Conservation (phyloP, 2,797 vertebrate genomes). For the Protosalanx chinensis region DNA sequence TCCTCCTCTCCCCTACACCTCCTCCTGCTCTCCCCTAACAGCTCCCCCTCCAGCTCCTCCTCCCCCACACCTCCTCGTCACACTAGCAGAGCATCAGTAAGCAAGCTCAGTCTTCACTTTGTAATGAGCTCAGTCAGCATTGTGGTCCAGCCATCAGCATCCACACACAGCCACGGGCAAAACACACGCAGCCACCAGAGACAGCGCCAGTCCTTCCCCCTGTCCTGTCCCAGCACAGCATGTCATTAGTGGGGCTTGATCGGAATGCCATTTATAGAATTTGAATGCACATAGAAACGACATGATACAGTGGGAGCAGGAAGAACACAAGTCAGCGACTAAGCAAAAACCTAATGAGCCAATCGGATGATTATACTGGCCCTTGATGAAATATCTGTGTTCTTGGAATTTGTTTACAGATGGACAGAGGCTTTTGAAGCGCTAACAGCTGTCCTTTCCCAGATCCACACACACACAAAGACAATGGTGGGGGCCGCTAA, state of each 20-base stretch:
- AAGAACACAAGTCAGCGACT: slow-evolving; percentile 39
- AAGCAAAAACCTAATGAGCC: slow-evolving; percentile 22
- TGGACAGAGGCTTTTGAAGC: slow-evolving; percentile 35
- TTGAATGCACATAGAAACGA: not conserved
- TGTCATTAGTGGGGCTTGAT: slow-evolving; percentile 58
- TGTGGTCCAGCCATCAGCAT: slow-evolving; percentile 46
- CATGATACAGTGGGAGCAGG: slow-evolving; percentile 8
- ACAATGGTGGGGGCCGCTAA: slow-evolving; percentile 74
- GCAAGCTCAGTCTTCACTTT: slow-evolving; percentile 58
- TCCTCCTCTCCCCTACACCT: slow-evolving; percentile 26
- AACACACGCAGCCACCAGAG: slow-evolving; percentile 64
- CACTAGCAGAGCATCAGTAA: slow-evolving; percentile 49
- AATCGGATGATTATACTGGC: slow-evolving; percentile 29
- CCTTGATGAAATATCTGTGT: slow-evolving; percentile 18
- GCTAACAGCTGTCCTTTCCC: slow-evolving; percentile 50
- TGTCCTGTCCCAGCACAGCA: slow-evolving; percentile 25
- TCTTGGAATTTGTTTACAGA: slow-evolving; percentile 39
- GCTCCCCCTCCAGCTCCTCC: not conserved
- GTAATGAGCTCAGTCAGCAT: slow-evolving; percentile 73
- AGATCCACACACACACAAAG: slow-evolving; percentile 52
- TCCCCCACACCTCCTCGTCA: not conserved
- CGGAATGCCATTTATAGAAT: slow-evolving; percentile 52
- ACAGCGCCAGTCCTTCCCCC: slow-evolving; percentile 30
- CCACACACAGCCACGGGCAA: slow-evolving; percentile 51
- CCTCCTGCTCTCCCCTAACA: not conserved